Percentiles rank a stretch among this genome's conserved stretches.
These are phyloP conservation scores for Cathartes aura DNA, from an alignment of 2,113 vertebrate genomes.

Conservation along the genomic window DNA sequence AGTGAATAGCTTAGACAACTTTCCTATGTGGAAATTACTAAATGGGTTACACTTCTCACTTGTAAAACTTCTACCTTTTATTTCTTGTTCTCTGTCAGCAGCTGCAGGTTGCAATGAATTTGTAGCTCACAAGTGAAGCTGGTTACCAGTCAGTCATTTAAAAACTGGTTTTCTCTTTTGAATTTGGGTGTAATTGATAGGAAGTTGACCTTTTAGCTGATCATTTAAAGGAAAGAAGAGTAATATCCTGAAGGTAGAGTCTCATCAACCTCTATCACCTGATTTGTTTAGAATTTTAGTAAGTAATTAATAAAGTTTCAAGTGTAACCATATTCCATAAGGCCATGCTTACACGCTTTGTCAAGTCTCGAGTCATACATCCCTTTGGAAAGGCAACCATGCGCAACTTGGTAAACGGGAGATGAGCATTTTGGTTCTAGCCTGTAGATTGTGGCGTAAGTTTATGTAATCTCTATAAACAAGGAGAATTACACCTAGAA, in stretches of 20 bases:
- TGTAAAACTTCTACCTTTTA: not conserved
- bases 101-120: not conserved
- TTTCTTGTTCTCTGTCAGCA: not conserved
- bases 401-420: not conserved
- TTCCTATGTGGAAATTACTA: not conserved
- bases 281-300: not conserved
- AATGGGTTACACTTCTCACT: not conserved
- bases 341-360: not conserved
- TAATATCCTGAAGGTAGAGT: not conserved
- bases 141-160: not conserved
- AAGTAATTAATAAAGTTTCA: not conserved
- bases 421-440: not conserved
- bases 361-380: not conserved
- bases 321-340: not conserved
- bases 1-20: not conserved
- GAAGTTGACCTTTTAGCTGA: not conserved
- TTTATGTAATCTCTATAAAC: not conserved
- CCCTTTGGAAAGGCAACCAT: not conserved
- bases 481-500: not conserved
- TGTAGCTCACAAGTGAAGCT: not conserved
- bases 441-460: not conserved
- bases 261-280: not conserved
- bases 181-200: not conserved
- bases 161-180: not conserved
- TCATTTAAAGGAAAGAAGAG: not conserved